phyloP scores from a whole-genome alignment of 2,797 vertebrate genomes.

The Allobates femoralis region DNA sequence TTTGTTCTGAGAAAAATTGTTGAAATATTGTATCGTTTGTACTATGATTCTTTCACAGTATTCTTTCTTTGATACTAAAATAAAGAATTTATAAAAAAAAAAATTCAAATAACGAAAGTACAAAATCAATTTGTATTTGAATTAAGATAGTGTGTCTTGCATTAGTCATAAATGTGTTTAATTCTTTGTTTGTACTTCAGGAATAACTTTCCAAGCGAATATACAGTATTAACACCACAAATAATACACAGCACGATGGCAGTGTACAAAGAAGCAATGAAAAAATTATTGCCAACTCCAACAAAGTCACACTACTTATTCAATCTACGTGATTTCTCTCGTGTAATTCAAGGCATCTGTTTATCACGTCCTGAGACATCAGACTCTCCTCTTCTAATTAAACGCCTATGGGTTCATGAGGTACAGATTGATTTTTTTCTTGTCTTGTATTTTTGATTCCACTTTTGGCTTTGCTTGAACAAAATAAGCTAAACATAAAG shows the following conservation, averaged over 20 bases:
- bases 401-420: slow-evolving; percentile 93
- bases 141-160: background rate
- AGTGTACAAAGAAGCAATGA: slow-evolving; percentile 87
- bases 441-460: no score
- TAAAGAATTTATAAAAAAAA: no score
- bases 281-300: slow-evolving; percentile 88
- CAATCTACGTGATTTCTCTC: slow-evolving; percentile 89
- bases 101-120: background rate
- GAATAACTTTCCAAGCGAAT: slow-evolving; percentile 81
- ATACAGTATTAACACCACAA: slow-evolving; percentile 79
- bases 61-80: no score
- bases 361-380: slow-evolving; percentile 86
- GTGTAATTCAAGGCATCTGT: slow-evolving; percentile 91
- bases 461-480: no score
- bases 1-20: no score
- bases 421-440: slow-evolving; percentile 67
- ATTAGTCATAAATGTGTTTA: background rate
- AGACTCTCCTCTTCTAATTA: slow-evolving; percentile 78
- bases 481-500: background rate
- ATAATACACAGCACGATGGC: slow-evolving; percentile 83
- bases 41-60: no score
- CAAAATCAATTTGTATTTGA: background rate
- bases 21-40: no score
- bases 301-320: slow-evolving; percentile 93
- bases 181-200: slow-evolving; percentile 69